phyloP scores from a whole-genome alignment of 1,140 invertebrate genomes.

The Habropoda laboriosa region DNA sequence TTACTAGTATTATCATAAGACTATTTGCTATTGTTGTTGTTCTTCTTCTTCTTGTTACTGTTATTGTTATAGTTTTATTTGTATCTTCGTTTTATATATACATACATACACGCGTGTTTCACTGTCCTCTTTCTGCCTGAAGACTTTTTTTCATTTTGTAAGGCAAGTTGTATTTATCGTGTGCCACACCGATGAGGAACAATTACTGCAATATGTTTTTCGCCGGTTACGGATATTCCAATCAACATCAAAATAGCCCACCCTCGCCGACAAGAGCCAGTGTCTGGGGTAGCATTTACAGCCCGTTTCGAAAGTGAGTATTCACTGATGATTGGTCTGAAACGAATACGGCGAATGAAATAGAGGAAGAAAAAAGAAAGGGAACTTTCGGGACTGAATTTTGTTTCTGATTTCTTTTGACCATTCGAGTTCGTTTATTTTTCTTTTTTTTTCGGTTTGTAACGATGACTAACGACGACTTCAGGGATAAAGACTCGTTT shows the following conservation, averaged over 20 bases:
- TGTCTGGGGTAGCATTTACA: slow-evolving; percentile 72
- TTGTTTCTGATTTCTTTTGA: too few species aligned
- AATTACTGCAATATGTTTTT: slow-evolving; percentile 74
- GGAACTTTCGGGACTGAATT: too few species aligned
- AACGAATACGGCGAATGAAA: too few species aligned
- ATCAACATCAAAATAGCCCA: slow-evolving; percentile 69
- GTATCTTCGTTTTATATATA: slow-evolving; percentile 12
- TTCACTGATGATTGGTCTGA: background rate
- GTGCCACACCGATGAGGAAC: slow-evolving; percentile 28
- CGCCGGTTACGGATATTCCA: slow-evolving; percentile 69
- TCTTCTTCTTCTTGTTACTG: background rate
- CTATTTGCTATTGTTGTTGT: background rate
- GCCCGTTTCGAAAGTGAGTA: slow-evolving; percentile 78
- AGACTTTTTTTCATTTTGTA: background rate
- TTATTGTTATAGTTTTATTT: slow-evolving; percentile 6
- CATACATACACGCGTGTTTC: background rate
- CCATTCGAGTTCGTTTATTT: too few species aligned
- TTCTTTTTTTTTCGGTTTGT: too few species aligned
- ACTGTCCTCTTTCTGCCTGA: too few species aligned
- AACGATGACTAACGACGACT: too few species aligned
- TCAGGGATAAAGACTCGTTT: too few species aligned
- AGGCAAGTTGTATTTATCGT: slow-evolving; percentile 14
- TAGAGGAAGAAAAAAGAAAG: too few species aligned
- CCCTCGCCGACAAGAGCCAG: slow-evolving; percentile 70
- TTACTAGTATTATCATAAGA: slow-evolving; percentile 5